Evolutionary conservation across 2,888 invertebrate species (phyloP), one percentile per base, ranked within the genome.

Genomic region (Netelia inedita): DNA sequence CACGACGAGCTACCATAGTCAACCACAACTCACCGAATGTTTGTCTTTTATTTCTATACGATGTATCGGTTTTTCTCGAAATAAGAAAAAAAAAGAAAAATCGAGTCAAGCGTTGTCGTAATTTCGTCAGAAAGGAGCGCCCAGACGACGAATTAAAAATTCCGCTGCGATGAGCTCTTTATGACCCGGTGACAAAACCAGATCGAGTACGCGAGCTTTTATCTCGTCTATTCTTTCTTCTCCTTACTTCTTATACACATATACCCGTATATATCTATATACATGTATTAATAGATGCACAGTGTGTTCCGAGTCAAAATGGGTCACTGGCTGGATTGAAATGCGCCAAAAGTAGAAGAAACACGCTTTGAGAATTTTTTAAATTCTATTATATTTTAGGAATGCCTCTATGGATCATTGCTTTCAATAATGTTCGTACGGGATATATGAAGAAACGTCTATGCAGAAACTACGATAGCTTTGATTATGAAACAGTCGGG

Each of bases 71-170:
- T 57, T 65, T 2, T 57, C 46, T 19, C 43, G 55, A 46, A 23
- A 35, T 0, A 8, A n/a, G n/a, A 57, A 59, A 71, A 55, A 16
- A 21, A 28, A 46, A 21, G 28, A 1, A 43, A 76, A 76, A 68
- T 50, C 2, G 75, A 43, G 28, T 46, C 71, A 43, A 35, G 65
- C 65, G 66, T 76, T 82, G 71, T 82, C n/a, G 43, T 71, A 55
- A 71, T 82, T 82, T 57, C 11, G 55, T 65, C 53, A 21, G 46
- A 21, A 14, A 23, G 11, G 50, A n/a, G 46, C 16, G 68, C 57
- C 41, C 28, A 5, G 28, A 28, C 28, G 28, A 59, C 5, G 75
- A 82, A 82, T 82, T 82, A 76, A 82, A 76, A 82, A 82, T 82
- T 59, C 71, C 71, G 57, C 28, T 65, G 35, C 28, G 65, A 21